phyloP scores from a whole-genome alignment of 2,888 invertebrate species.

The Glyphotaelius pellucidus region DNA sequence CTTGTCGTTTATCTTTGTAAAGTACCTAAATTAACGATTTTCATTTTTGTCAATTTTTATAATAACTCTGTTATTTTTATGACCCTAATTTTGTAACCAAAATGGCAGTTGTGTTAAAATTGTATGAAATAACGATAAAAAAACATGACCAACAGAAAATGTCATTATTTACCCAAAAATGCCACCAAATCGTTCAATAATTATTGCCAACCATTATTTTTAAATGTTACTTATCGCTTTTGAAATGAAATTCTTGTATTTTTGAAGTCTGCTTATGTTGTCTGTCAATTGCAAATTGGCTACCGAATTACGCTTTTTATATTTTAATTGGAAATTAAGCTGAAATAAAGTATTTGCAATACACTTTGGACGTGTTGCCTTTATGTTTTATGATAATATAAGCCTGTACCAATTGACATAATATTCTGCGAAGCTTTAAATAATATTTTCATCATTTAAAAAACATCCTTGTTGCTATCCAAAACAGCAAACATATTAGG shows the following conservation, averaged over 20 bases:
- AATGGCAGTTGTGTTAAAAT: background rate
- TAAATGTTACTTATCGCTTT: background rate
- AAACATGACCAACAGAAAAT: background rate
- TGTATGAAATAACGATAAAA: background rate
- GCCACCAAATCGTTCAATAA: background rate
- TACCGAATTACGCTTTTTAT: conserved; percentile 25
- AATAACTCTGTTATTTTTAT: background rate
- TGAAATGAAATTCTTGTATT: background rate
- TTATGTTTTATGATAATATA: background rate
- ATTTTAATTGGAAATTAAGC: background rate
- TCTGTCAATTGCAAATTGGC: background rate
- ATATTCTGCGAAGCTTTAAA: background rate
- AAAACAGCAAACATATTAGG: background rate
- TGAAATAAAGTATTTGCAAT: background rate
- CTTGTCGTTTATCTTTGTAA: too few species aligned
- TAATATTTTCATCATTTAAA: background rate
- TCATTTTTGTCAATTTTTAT: too few species aligned
- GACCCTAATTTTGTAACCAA: background rate
- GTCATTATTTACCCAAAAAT: background rate
- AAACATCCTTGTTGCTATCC: background rate
- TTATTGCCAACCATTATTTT: background rate
- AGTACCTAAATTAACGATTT: too few species aligned
- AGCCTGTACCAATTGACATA: background rate
- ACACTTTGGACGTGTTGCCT: background rate
- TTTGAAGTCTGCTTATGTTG: background rate